Evolutionary conservation across 2,888 invertebrate species (phyloP), one percentile per base, ranked within the genome.

Genomic region (Eupithecia subfuscata): DNA sequence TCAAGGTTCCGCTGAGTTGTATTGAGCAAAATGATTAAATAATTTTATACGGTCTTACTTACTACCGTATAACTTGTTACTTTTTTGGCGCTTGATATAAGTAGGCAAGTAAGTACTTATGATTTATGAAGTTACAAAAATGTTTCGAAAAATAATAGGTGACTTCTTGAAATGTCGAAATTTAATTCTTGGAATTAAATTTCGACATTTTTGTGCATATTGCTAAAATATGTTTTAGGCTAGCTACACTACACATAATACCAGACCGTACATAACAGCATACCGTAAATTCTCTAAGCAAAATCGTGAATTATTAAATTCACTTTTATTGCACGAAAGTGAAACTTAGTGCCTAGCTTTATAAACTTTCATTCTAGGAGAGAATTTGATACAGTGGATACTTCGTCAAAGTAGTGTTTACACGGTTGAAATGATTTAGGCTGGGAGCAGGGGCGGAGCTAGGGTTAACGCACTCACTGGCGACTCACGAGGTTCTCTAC

Each of bases 301-400:
- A 34, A 63, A 30, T 30, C 16, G 34, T 22, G n/a, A 40, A 67
- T 40, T 67, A 37, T n/a, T n/a, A 67, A 67, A 67, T n/a, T 67
- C 40, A 67, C 18, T 40, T 67, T n/a, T 65, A 65, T 12, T 34
- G 12, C 67, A 37, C 37, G 12, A 67, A 40, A 67, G 67, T 67
- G 67, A 74, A 79, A 81, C 70, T 76, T 60, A 70, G 70, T 75
- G 68, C 63, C 69, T 71, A 79, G 70, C 4, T 74, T 78, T 75
- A 48, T 73, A 70, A 74, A 75, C 78, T 81, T 81, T 81, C 80
- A 72, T 79, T 75, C 75, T 70, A 73, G 70, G 22, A 71, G 71
- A 71, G 63, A 77, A 78, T 74, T 76, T 65, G 64, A 69, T 68
- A 76, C 67, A 77, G 74, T 74, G 69, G 75, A 79, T 52, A 56